Conservation (phyloP, 2,113 vertebrate species). For the Ceyx melanurus region DNA sequence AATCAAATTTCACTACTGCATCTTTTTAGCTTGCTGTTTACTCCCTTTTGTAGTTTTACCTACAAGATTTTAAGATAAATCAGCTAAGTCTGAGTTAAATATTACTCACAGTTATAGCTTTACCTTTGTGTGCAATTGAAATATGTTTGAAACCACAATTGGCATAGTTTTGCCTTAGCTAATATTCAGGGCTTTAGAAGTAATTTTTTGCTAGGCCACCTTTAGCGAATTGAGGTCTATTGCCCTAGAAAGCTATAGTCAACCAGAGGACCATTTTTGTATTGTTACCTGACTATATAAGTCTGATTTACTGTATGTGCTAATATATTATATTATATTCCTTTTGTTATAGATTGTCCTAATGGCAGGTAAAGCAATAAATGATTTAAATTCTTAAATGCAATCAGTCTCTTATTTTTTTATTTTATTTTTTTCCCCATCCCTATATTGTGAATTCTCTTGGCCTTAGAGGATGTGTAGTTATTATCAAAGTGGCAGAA, state of each 20-base stretch:
- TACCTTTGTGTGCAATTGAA: conserved; percentile 77
- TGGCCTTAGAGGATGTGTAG: neutral
- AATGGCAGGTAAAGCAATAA: conserved; percentile 98
- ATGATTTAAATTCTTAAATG: conserved; percentile 85
- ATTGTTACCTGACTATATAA: conserved; percentile 86
- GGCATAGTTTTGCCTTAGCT: conserved; percentile 88
- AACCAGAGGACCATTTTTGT: conserved; percentile 92
- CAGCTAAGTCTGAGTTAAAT: conserved; percentile 75
- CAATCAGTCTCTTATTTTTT: conserved; percentile 54
- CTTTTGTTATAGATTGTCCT: conserved; percentile 97
- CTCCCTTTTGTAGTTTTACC: conserved; percentile 79
- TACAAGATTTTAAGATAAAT: conserved; percentile 76
- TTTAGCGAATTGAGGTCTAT: conserved; percentile 75
- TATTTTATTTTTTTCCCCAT: too few species aligned
- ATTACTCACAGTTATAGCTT: conserved; percentile 77
- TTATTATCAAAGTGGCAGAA: neutral
- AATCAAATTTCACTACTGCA: conserved; percentile 70
- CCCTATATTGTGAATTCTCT: neutral
- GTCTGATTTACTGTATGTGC: conserved; percentile 92
- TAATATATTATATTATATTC: conserved; percentile 84
- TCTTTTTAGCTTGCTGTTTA: conserved; percentile 80
- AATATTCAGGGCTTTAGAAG: conserved; percentile 78
- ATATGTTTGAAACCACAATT: conserved; percentile 71
- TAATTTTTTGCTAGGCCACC: conserved; percentile 77
- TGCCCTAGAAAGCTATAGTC: conserved; percentile 79